Base-by-base conservation (phyloP, 2,113 vertebrate species). In the Neolamprologus ventralis region DNA sequence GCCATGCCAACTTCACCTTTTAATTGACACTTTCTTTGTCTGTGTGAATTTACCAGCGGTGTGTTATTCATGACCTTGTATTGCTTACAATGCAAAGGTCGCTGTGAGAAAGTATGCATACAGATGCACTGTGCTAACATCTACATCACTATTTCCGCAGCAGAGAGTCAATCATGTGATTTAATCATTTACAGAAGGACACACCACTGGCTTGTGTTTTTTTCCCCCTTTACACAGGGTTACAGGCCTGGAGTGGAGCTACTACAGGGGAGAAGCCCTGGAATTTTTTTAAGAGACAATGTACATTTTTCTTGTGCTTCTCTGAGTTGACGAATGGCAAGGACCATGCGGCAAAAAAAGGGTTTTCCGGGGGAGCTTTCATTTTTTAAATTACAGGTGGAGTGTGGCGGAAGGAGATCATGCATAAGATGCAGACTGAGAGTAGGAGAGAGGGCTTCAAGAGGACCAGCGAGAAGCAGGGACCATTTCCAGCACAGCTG, bases 191-290 rank as follows among this genome's bases (percentile, higher is more conserved):
- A n/a, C 51, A 54, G 51, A 10, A 54, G 10, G 3, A 21, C n/a
- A 54, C 10, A 12, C 51, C 6, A 12, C n/a, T 12, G 9, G 51
- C 51, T 53, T 53, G n/a, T n/a, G n/a, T n/a, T n/a, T 51, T 51
- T n/a, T 21, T 0, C 0, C 5, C 51, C 51, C 5, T 11, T 11
- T 21, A 54, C 51, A 54, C 51, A 1, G 3, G n/a, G 5, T 54
- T 54, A 21, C 51, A 54, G 51, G 9, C 51, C n/a, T 54, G 51
- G 51, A 21, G 51, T 54, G 5, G n/a, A 54, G 51, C 51, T 21
- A 53, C 3, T 53, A 19, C 51, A 53, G 19, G n/a, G n/a, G n/a
- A n/a, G n/a, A n/a, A n/a, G n/a, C n/a, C n/a, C n/a, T n/a, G n/a
- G n/a, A n/a, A n/a, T n/a, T n/a, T n/a, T n/a, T 4, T 53, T 21